Base-by-base conservation (phyloP, 2,113 vertebrate species). In the Sciurus niger region DNA sequence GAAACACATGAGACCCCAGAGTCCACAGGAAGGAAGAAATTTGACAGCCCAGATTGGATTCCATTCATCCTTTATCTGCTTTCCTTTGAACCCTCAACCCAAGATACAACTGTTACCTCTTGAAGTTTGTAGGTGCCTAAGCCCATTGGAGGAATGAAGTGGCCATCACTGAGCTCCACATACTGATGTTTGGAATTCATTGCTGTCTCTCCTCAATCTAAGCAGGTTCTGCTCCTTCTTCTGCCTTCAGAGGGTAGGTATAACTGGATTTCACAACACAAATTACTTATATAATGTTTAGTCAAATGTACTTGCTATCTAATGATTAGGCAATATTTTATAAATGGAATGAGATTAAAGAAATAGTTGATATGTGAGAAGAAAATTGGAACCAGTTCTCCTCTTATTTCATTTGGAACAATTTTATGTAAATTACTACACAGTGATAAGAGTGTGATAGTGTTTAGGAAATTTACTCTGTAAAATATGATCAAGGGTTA, bases 131-230 rank as follows among this genome's bases (percentile, higher is more conserved):
- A 87, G 40, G 70, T 96, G n/a, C 96, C 93, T 34, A 86, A 70
- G 68, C 96, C 95, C 55, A 97, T 34, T 0, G 40, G n/a, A 40
- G 89, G 80, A 46, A 96, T 92, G 24, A 78, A 37, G 51, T 87
- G 83, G 5, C 88, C 95, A 53, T 96, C 92, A 6, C 63, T 92
- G 34, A 97, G 84, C 30, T 43, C 16, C 70, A 84, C 53, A 18
- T 5, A 22, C 1, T 40, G 85, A 34, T 10, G 34, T 34, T 83
- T 85, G 28, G 32, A 72, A 68, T 43, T 34, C 96, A 95, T 96
- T 16, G 34, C 5, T 79, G 6, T n/a, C 18, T 11, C 4, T 83
- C 13, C 9, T 83, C 72, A 37, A 58, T 13, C 8, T 28, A 46
- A 40, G 46, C 28, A 72, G 1, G 2, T 79, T 10, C 18, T 80